Evolutionary conservation across 2,888 invertebrate species (phyloP).

Genomic region (Pandemis corylana): DNA sequence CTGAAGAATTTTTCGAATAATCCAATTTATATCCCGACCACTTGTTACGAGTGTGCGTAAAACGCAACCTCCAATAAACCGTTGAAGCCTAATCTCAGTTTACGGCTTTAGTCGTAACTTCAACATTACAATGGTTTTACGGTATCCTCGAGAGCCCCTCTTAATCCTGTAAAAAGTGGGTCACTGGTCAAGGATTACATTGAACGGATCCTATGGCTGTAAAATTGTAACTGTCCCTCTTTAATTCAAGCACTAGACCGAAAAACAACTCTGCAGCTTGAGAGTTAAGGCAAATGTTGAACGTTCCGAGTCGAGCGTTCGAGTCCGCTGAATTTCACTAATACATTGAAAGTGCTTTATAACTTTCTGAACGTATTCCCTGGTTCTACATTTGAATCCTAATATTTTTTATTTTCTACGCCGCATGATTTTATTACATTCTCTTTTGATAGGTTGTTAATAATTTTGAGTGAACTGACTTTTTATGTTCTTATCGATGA

Average conservation of each 20-base stretch:
- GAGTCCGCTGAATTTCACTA: slow-evolving; percentile 14
- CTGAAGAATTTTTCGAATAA: slow-evolving; percentile 28
- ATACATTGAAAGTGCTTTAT: slow-evolving; percentile 27
- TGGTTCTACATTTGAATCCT: slow-evolving; percentile 7
- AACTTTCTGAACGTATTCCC: slow-evolving; percentile 24
- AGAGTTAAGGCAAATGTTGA: background rate
- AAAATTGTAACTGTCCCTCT: slow-evolving; percentile 28
- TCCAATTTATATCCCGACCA: slow-evolving; percentile 46
- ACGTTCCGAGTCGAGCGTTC: background rate
- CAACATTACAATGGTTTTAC: slow-evolving; percentile 69
- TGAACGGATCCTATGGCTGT: slow-evolving; percentile 29
- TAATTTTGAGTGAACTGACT: background rate
- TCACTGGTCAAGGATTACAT: slow-evolving; percentile 56
- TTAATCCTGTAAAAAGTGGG: slow-evolving; percentile 60
- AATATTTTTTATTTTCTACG: slow-evolving; percentile 11
- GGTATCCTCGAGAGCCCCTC: slow-evolving; percentile 63
- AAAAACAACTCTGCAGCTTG: background rate
- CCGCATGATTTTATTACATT: background rate
- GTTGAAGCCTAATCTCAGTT: slow-evolving; percentile 69
- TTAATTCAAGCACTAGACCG: background rate
- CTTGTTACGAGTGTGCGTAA: slow-evolving; percentile 59
- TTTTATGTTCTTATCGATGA: background rate
- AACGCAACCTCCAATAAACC: slow-evolving; percentile 67
- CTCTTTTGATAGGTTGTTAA: background rate
- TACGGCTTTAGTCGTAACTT: slow-evolving; percentile 65